Evolutionary conservation across 2,113 vertebrate genomes (phyloP), one percentile per base, ranked within the genome.

Genomic region (Haemorhous mexicanus): DNA sequence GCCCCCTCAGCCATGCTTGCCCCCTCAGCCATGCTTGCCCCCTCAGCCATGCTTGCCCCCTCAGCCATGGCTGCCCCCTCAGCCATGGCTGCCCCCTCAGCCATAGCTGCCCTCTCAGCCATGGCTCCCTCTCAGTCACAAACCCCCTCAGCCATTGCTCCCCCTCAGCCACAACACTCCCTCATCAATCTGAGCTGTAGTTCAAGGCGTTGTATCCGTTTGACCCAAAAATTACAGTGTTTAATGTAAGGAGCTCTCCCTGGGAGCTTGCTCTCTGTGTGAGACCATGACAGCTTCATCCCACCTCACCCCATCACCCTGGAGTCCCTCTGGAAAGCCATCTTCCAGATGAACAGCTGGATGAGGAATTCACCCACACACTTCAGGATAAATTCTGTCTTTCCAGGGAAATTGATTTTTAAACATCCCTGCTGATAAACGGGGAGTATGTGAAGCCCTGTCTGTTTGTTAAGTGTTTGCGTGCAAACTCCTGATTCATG

Each of bases 101-200:
- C 32, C 32, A n/a, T 10, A 1, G 5, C 13, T 35, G n/a, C 21
- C 4, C 1, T 20, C 10, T 62, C 30, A 7, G 59, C 32, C 32
- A n/a, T 10, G 1, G 5, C 13, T 35, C 22, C 22, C 15, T 5
- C 14, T 58, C 56, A 23, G 41, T 23, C 41, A 20, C 7, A 28
- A 9, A 9, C 11, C 7, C 39, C 23, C 16, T 55, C 23, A 20
- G 23, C 13, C 53, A 21, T 8, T 28, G 11, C 52, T 20, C 20
- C 9, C 37, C 23, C 9, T 56, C 32, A 22, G 9, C 11, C 37
- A 9, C 16, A 13, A 4, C 4, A 9, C 26, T 32, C 7, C 16
- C 28, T 64, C 46, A 1, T 13, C 6, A 20, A 0, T 41, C 13
- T 3, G n/a, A 4, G 3, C 50, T 32, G 47, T 27, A 20, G 13